phyloP scores from a whole-genome alignment of 1,140 invertebrate genomes.

The Psix sp. region DNA sequence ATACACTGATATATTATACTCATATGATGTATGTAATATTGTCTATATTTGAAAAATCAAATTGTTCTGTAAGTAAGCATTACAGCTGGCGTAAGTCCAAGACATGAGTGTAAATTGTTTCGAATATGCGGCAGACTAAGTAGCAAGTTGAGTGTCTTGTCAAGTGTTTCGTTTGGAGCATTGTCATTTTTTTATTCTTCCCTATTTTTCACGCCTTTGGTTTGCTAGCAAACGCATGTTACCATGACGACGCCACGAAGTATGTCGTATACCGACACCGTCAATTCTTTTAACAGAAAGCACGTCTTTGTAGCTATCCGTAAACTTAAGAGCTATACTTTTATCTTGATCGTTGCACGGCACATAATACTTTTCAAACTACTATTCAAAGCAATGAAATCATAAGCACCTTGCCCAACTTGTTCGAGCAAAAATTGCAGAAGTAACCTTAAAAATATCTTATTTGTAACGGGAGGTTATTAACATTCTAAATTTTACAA shows the following conservation, averaged over 20 bases:
- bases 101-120: constrained; percentile 55
- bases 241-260: constrained; percentile 61
- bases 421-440: no score
- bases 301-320: constrained; percentile 41
- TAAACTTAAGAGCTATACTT: constrained; percentile 54
- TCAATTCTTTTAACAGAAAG: constrained; percentile 53
- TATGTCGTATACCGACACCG: constrained; percentile 52
- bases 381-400: constrained; percentile 45
- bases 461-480: no score
- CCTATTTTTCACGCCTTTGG: constrained; percentile 64
- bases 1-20: no score
- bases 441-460: no score
- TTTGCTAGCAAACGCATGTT: constrained; percentile 60
- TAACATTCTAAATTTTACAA: no score
- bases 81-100: constrained; percentile 59
- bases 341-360: constrained; percentile 50
- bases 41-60: constrained; percentile 4
- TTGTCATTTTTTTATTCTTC: constrained; percentile 66
- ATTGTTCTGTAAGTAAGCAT: constrained; percentile 49
- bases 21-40: constrained; percentile 38
- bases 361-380: constrained; percentile 38
- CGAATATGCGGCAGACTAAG: constrained; percentile 54
- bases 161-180: constrained; percentile 51
- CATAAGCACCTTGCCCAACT: no score
- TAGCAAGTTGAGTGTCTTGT: constrained; percentile 57